Evolutionary conservation across 92 coral and sea anemone genomes (phyloP), one percentile per base, ranked within the genome.

Genomic region (Bergia puertoricense): DNA sequence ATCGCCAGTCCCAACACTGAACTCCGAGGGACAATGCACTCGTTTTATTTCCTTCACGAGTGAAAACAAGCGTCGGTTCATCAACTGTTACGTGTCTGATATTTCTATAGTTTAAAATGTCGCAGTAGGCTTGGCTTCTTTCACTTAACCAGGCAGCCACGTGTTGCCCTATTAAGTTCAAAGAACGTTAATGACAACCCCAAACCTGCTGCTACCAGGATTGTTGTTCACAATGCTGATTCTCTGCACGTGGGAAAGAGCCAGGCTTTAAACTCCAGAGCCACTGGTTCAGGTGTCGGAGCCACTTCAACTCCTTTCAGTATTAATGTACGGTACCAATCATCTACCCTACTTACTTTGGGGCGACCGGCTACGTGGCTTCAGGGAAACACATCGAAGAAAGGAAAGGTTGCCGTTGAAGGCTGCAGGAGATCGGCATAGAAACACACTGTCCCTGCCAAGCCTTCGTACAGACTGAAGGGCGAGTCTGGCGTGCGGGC

Each of bases 401-500:
- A 93, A 3, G 99, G 99, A 69, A 96, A 96, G 18, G 94, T 91
- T 1, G 99, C 98, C 73, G 81, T 77, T 4, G 91, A 90, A 41
- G 98, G 96, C 13, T 85, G 91, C 13, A 96, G 76, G 44, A 96
- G 93, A 79, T 96, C 98, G 6, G 92, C 79, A 67, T 93, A 91
- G 86, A 89, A 96, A 68, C 98, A 96, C 42, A 92, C 95, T 2
- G 99, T 96, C 30, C 99, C 99, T n/a, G 98, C 95, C 39, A 93
- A 88, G 0, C 99, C 99, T 90, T 96, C 98, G 77, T 89, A 96
- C 82, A 96, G 88, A 79, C 99, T 96, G 94, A 84, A 95, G 7
- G 98, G 99, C 13, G 96, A 88, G 90, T 96, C 99, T 43, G 99
- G 99, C 41, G 93, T 96, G 46, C 95, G 90, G 23, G 99, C 98